A percentile compares a stretch with the other conserved stretches of the same genome.
Conservation (phyloP, 2,797 vertebrate species). For the Phrynocephalus forsythii region DNA sequence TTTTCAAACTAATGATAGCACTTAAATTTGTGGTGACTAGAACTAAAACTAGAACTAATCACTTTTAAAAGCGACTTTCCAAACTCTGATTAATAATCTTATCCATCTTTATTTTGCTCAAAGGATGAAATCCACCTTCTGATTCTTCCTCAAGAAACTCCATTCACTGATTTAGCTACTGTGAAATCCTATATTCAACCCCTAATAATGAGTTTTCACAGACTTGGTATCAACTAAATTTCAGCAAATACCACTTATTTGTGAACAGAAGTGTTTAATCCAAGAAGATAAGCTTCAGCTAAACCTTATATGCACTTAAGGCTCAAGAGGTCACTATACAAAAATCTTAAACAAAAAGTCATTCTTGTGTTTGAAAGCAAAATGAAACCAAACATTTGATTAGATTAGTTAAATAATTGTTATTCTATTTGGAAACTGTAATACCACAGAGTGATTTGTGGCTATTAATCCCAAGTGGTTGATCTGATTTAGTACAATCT, state of each 20-base stretch:
- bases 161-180: neutral
- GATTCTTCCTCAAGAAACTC: neutral
- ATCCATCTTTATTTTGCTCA: neutral
- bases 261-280: neutral
- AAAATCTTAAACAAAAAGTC: constrained; percentile 9
- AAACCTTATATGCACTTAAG: neutral
- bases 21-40: neutral
- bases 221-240: neutral
- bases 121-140: neutral
- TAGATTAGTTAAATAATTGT: constrained; percentile 5
- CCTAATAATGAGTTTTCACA: neutral
- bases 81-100: neutral
- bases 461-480: constrained; percentile 16
- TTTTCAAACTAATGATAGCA: neutral
- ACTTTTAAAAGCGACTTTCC: neutral
- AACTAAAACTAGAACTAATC: neutral
- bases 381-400: neutral
- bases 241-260: neutral
- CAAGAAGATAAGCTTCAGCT: neutral
- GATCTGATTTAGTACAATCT: neutral
- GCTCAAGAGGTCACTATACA: rapidly evolving
- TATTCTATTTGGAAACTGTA: constrained; percentile 19
- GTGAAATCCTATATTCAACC: neutral
- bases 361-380: constrained; percentile 12
- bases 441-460: neutral